A percentile compares a stretch with the other conserved stretches of the same genome.
Conservation (phyloP, 1,140 invertebrate species). For the Microplitis mediator region DNA sequence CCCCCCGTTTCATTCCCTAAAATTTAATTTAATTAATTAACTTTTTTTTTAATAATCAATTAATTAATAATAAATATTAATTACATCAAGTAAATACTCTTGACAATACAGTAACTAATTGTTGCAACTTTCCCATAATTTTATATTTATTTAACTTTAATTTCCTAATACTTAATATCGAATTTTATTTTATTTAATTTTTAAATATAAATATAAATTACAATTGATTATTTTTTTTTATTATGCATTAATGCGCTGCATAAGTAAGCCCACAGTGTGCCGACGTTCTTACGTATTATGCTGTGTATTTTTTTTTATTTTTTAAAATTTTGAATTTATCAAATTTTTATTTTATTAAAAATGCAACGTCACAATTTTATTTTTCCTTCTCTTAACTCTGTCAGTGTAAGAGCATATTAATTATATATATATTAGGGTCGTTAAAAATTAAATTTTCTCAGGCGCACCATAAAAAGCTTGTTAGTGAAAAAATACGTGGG, state of each 20-base stretch:
- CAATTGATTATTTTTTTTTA: neutral
- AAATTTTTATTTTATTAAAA: neutral
- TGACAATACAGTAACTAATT: neutral
- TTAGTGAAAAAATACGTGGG: no score
- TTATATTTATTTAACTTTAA: neutral
- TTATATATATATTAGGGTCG: neutral
- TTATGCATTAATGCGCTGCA: neutral
- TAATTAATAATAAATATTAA: slow-evolving; percentile 12
- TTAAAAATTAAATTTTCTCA: neutral
- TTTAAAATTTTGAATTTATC: neutral
- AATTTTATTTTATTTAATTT: neutral
- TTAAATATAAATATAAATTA: neutral
- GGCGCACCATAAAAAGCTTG: no score
- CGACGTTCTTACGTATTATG: neutral
- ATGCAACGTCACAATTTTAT: neutral
- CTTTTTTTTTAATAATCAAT: neutral
- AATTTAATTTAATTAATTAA: slow-evolving; percentile 5
- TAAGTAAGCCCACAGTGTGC: neutral
- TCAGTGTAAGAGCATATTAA: neutral
- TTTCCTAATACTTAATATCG: no score
- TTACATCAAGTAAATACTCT: neutral
- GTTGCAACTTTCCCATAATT: neutral
- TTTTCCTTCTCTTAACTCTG: no score
- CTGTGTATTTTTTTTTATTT: neutral
- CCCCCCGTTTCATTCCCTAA: slow-evolving; percentile 2